Evolutionary conservation across 2,113 vertebrate genomes (phyloP).

Genomic region (Mobula birostris): DNA sequence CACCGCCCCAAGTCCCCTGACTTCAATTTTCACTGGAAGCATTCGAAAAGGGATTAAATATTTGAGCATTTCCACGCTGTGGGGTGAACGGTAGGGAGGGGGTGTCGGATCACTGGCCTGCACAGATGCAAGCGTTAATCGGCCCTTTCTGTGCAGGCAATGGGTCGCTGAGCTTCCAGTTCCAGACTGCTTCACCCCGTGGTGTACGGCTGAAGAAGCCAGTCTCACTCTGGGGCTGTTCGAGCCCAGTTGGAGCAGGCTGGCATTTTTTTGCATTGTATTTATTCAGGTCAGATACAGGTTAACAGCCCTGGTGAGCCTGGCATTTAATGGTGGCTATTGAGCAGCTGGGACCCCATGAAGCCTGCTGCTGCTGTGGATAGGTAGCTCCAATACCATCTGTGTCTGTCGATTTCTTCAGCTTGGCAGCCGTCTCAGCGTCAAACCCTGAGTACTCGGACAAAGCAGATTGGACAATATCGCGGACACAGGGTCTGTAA

Average conservation of each 20-base stretch:
- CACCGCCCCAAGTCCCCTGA: too few relatives aligned
- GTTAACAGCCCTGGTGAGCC: background rate
- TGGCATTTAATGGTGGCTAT: background rate
- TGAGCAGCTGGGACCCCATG: background rate
- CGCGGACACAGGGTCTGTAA: too few relatives aligned
- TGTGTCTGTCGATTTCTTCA: background rate
- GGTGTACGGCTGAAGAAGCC: background rate
- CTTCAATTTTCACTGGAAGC: background rate
- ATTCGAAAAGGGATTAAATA: background rate
- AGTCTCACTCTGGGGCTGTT: background rate
- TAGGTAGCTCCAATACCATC: background rate
- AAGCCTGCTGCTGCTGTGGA: background rate
- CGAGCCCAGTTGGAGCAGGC: background rate
- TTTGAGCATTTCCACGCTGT: background rate
- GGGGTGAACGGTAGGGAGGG: background rate
- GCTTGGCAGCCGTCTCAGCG: background rate
- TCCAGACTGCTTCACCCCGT: background rate
- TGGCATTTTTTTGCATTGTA: background rate
- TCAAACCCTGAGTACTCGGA: too few relatives aligned
- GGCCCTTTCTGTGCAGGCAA: background rate
- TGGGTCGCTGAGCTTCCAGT: background rate
- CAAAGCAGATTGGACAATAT: background rate
- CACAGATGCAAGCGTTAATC: background rate
- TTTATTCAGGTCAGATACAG: background rate
- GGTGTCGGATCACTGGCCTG: background rate